Evolutionary conservation across 2,113 vertebrate species (phyloP).

Genomic region (Pangasianodon hypophthalmus): DNA sequence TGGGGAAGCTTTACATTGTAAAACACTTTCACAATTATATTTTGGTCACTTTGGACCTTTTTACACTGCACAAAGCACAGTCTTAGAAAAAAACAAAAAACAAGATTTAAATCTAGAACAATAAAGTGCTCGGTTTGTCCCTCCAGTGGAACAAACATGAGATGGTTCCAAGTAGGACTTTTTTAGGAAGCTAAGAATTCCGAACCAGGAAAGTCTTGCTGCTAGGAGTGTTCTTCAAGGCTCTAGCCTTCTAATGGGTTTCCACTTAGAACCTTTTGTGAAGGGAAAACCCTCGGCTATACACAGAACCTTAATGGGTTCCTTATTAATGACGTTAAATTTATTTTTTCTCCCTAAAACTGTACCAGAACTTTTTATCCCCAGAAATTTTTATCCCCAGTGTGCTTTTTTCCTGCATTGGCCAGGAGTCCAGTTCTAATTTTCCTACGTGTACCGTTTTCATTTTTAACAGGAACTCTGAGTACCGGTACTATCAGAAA

Average conservation of each 20-base stretch:
- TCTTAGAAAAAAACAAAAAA: neutral
- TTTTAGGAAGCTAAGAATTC: neutral
- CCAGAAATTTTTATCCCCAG: neutral
- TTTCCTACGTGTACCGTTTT: neutral
- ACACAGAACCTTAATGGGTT: neutral
- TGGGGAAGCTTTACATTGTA: neutral
- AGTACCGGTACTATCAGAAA: neutral
- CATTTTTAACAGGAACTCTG: neutral
- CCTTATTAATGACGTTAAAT: too few relatives aligned
- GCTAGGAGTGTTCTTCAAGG: neutral
- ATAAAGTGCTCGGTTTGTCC: too few relatives aligned
- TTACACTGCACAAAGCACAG: neutral
- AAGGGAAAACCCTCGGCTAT: neutral
- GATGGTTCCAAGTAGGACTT: neutral
- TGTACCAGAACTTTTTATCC: neutral
- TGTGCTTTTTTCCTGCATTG: neutral
- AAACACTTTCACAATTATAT: neutral
- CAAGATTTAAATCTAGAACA: neutral
- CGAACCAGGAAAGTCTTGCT: neutral
- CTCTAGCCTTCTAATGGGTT: neutral
- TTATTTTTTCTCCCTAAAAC: neutral
- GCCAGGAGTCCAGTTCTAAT: neutral
- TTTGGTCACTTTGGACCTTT: neutral
- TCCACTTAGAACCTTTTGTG: neutral
- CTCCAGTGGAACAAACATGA: too few relatives aligned